Percentiles rank a stretch among this genome's conserved stretches.
Conservation (phyloP, 2,113 vertebrate species). For the Tinamus guttatus region DNA sequence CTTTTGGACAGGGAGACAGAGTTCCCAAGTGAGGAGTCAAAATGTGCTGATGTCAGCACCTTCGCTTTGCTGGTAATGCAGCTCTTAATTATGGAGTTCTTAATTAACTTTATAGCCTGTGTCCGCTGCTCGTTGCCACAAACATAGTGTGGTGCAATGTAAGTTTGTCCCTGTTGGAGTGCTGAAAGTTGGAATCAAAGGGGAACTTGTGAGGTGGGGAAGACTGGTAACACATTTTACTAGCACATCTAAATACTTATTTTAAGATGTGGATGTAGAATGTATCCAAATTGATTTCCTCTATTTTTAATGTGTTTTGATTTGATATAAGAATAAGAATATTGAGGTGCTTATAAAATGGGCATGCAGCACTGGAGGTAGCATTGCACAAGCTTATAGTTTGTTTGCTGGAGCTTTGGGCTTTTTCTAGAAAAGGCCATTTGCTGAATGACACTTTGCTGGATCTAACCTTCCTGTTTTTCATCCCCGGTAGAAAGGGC, state of each 20-base stretch:
- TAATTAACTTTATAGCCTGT: constrained; percentile 14
- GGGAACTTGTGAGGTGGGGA: background rate
- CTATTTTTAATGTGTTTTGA: background rate
- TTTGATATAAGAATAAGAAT: background rate
- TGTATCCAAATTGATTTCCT: background rate
- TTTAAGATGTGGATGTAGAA: background rate
- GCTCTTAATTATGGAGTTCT: background rate
- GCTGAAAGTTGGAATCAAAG: background rate
- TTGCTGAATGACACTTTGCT: background rate
- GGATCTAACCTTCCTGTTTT: background rate
- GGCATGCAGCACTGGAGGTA: background rate
- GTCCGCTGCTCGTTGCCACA: background rate
- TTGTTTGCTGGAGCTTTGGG: background rate
- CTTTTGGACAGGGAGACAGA: background rate
- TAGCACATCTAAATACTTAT: background rate
- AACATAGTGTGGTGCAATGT: background rate
- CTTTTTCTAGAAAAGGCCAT: background rate
- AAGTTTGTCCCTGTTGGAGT: background rate
- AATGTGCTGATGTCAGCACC: constrained; percentile 34
- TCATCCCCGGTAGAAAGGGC: background rate
- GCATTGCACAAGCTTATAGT: background rate
- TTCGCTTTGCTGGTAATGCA: background rate
- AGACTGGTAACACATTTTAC: background rate
- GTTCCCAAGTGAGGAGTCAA: background rate
- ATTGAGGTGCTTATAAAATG: background rate